Conservation (phyloP, 2,797 vertebrate genomes). For the Spatula clypeata region DNA sequence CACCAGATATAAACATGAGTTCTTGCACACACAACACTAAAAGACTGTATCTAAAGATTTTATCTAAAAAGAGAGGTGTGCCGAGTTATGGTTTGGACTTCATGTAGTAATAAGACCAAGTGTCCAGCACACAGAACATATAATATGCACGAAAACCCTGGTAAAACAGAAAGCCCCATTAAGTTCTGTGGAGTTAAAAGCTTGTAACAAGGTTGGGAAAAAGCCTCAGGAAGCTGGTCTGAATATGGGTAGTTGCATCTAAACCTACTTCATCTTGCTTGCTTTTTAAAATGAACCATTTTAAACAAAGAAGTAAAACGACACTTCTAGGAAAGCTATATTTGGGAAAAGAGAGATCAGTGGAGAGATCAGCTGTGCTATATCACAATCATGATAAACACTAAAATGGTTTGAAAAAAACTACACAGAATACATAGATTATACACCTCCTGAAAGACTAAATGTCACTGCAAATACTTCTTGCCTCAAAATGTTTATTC, state of each 20-base stretch:
- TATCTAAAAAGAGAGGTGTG: background rate
- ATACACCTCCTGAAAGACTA: background rate
- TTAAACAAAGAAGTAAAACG: background rate
- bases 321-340: background rate
- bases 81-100: background rate
- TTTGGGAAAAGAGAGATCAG: background rate
- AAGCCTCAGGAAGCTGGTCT: background rate
- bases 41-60: background rate
- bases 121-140: background rate
- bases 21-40: background rate
- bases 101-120: background rate
- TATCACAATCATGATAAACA: background rate
- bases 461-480: background rate
- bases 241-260: background rate
- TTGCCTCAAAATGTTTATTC: background rate
- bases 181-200: background rate
- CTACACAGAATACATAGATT: fast-evolving
- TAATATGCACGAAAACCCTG: background rate
- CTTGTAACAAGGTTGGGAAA: background rate
- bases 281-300: background rate
- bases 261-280: background rate
- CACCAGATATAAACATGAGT: background rate
- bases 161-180: background rate
- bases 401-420: background rate
- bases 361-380: background rate